Base-by-base conservation (phyloP, 2,888 invertebrate species). In the Amphipoea lucens region DNA sequence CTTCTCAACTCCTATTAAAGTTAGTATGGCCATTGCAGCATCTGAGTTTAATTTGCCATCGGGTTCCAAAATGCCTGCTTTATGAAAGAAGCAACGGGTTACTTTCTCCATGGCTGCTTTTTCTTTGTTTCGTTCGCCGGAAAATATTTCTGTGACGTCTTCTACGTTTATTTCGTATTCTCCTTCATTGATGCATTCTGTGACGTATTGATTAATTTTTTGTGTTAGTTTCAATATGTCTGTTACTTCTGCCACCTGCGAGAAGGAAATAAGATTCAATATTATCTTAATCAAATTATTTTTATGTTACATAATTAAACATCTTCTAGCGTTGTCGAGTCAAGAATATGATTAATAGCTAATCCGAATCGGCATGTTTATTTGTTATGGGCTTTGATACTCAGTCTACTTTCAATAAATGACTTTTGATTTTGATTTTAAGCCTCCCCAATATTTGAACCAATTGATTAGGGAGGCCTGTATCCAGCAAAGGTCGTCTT, bases 11-110 rank as follows among this genome's bases (percentile, higher is more conserved):
- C 86, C 84, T 51, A 69, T 40, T n/a, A 74, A 36, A 42, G 40
- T 9, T 1, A 84, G 23, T 5, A 85, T 54, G 0, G 67, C 40
- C 40, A n/a, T 42, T 7, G 74, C 82, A 14, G 82, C 74, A 23
- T 81, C 57, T 11, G 20, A 0, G 62, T 85, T 84, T 17, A 84
- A 17, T 7, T 45, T 74, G 0, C 84, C 84, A 54, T 74, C 74
- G 54, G 67, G 45, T 29, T 65, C 14, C 29, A 78, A 40, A 65
- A 84, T 74, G 1, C 68, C 82, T 29, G 78, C 65, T 74, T 82
- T 85, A 6, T 57, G 67, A 23, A 82, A 85, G 45, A 82, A 60
- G 14, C 86, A 84, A 42, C n/a, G 65, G 14, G 71, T 72, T 2
- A 72, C 12, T 62, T 71, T 51, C 36, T 40, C 60, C 36, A 29